phyloP scores from a whole-genome alignment of 2,888 invertebrate genomes.

The Pycnomerus fuliginosus region DNA sequence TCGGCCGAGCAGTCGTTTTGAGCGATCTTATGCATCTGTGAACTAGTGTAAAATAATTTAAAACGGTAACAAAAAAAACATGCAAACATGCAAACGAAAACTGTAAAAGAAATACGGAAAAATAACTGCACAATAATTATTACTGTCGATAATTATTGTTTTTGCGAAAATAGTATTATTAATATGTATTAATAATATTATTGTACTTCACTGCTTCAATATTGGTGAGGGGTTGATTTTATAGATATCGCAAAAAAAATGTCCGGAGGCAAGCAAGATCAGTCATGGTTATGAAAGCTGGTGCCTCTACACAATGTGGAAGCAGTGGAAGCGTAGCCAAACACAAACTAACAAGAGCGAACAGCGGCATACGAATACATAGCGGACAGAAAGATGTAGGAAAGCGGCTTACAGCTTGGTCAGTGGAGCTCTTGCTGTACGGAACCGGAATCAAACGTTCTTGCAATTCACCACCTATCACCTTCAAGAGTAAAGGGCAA shows the following conservation, averaged over 20 bases:
- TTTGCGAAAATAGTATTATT: conserved; percentile 32
- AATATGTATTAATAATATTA: conserved; percentile 26
- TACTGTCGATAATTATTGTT: conserved; percentile 21
- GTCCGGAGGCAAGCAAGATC: conserved; percentile 20
- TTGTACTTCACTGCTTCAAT: conserved; percentile 39
- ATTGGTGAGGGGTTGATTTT: conserved; percentile 31
- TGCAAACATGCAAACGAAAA: conserved; percentile 48
- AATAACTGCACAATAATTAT: conserved; percentile 26
- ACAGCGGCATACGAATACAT: conserved; percentile 52
- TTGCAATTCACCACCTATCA: conserved; percentile 99
- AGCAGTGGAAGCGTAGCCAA: conserved; percentile 47
- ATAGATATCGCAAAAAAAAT: conserved; percentile 17
- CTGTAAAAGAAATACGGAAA: conserved; percentile 32
- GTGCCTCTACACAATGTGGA: conserved; percentile 43
- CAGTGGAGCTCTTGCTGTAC: conserved; percentile 99
- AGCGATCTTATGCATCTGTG: conserved; percentile 55
- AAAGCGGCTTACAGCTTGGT: conserved; percentile 98
- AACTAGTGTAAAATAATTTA: conserved; percentile 43
- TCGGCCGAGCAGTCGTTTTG: conserved; percentile 53
- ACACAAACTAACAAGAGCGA: conserved; percentile 53
- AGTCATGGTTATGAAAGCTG: conserved; percentile 22
- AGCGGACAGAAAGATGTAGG: conserved; percentile 58
- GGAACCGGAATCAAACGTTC: conserved; percentile 99
- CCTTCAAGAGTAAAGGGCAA: conserved; percentile 93
- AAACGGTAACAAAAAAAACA: conserved; percentile 40